phyloP scores from a whole-genome alignment of 2,113 vertebrate species.

The Otocyon megalotis region DNA sequence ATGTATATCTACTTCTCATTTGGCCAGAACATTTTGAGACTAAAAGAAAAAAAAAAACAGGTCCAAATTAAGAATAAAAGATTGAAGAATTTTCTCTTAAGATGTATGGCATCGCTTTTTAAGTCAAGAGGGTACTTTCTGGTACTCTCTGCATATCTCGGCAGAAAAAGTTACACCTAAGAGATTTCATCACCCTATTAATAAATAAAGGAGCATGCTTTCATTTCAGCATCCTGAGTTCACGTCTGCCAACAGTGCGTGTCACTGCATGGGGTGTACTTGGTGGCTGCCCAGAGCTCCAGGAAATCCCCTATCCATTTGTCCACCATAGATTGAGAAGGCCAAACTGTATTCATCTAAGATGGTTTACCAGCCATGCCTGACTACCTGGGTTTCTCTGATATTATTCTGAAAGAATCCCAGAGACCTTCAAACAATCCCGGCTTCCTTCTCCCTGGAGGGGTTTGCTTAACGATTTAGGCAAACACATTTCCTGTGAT shows the following conservation, averaged over 20 bases:
- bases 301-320: neutral
- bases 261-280: neutral
- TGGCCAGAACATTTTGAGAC: constrained; percentile 32
- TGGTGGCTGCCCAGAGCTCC: neutral
- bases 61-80: constrained; percentile 43
- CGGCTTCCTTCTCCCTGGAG: constrained; percentile 15
- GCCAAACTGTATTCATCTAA: constrained; percentile 6
- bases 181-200: neutral
- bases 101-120: neutral
- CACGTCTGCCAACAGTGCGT: neutral
- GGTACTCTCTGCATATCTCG: neutral
- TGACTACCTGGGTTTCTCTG: constrained; percentile 21
- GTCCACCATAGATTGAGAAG: neutral
- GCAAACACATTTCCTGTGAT: constrained; percentile 58
- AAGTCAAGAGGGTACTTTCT: neutral
- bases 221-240: constrained; percentile 34
- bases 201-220: constrained; percentile 26
- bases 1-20: neutral
- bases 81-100: neutral
- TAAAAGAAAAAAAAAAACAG: neutral
- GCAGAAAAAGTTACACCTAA: constrained; percentile 31
- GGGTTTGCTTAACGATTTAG: neutral
- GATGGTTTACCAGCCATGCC: neutral
- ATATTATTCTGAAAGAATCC: constrained; percentile 31
- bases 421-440: constrained; percentile 20